These are phyloP conservation scores for Ptychodera flava DNA, from an alignment of 35 echinoderm and acorn worm species.

Conservation along the genomic window DNA sequence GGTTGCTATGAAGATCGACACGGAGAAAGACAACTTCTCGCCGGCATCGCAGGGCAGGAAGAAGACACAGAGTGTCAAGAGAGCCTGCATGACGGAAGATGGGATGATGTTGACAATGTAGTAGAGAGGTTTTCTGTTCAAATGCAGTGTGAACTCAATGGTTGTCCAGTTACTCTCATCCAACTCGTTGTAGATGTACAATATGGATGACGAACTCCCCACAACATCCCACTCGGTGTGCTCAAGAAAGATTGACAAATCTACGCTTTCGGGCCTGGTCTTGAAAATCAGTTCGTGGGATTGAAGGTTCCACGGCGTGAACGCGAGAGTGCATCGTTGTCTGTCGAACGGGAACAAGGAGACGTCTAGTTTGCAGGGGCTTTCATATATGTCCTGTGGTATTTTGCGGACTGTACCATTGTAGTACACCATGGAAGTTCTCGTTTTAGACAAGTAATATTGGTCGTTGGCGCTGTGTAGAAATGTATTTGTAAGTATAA, in stretches of 20 bases:
- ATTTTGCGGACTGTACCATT: constrained; percentile 70
- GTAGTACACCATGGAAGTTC: constrained; percentile 49
- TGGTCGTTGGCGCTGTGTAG: constrained; percentile 61
- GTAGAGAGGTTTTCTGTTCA: constrained; percentile 53
- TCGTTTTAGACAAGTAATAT: constrained; percentile 40
- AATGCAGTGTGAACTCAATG: constrained; percentile 68
- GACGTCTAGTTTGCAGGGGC: constrained; percentile 74
- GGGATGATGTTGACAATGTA: not conserved
- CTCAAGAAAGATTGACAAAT: constrained; percentile 40
- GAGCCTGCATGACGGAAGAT: not conserved
- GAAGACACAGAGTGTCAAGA: not conserved
- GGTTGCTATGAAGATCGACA: not conserved
- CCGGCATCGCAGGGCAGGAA: not conserved
- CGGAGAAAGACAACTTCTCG: not conserved
- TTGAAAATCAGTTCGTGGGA: constrained; percentile 64
- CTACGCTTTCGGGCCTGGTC: constrained; percentile 29
- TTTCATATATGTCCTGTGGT: constrained; percentile 76
- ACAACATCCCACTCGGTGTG: constrained; percentile 91
- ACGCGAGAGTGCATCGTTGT: constrained; percentile 72
- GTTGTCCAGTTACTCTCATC: not conserved
- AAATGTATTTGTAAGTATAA: too few species aligned
- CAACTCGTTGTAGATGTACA: constrained; percentile 15
- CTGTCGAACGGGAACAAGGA: constrained; percentile 87
- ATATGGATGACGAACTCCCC: constrained; percentile 52
- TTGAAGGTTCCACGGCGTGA: constrained; percentile 83